Evolutionary conservation across 1,140 invertebrate species (phyloP).

Genomic region (Ceratoteleas bidentatus): DNA sequence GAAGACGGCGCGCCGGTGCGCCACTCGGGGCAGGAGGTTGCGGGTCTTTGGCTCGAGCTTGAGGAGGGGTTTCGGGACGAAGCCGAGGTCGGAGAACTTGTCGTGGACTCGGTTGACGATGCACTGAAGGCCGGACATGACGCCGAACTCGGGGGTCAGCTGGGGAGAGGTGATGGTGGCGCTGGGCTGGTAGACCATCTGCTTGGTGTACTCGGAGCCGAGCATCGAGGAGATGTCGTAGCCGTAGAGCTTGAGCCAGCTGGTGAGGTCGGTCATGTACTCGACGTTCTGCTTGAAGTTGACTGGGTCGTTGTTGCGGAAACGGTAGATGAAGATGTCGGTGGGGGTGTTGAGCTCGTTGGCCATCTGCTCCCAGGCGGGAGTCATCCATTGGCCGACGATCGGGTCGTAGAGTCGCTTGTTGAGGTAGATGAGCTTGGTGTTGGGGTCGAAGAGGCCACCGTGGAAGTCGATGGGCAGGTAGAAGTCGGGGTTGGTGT

Average conservation of each 20-base stretch:
- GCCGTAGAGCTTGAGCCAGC: slow-evolving; percentile 93
- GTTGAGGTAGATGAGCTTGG: slow-evolving; percentile 91
- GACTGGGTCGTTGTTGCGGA: slow-evolving; percentile 95
- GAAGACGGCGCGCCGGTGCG: slow-evolving; percentile 91
- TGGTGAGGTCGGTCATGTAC: slow-evolving; percentile 91
- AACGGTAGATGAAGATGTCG: slow-evolving; percentile 95
- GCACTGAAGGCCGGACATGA: slow-evolving; percentile 93
- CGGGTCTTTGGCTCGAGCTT: slow-evolving; percentile 91
- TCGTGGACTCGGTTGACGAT: slow-evolving; percentile 91
- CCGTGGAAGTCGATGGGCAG: slow-evolving; percentile 96
- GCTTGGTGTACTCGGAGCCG: slow-evolving; percentile 88
- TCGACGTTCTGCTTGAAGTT: slow-evolving; percentile 88
- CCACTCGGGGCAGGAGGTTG: slow-evolving; percentile 89
- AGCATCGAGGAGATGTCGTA: slow-evolving; percentile 93
- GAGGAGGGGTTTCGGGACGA: slow-evolving; percentile 89
- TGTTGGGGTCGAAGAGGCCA: slow-evolving; percentile 91
- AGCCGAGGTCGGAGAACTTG: slow-evolving; percentile 90
- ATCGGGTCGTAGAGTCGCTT: slow-evolving; percentile 94
- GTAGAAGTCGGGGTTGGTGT: slow-evolving; percentile 95
- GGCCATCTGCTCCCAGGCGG: slow-evolving; percentile 93
- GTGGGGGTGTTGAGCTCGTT: slow-evolving; percentile 90
- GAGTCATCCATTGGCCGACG: slow-evolving; percentile 97
- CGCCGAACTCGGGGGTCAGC: slow-evolving; percentile 91
- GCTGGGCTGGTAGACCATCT: slow-evolving; percentile 89
- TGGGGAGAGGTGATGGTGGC: slow-evolving; percentile 89